A percentile compares a stretch with the other conserved stretches of the same genome.
Conservation (phyloP, 2,113 vertebrate species). For the Merops nubicus region DNA sequence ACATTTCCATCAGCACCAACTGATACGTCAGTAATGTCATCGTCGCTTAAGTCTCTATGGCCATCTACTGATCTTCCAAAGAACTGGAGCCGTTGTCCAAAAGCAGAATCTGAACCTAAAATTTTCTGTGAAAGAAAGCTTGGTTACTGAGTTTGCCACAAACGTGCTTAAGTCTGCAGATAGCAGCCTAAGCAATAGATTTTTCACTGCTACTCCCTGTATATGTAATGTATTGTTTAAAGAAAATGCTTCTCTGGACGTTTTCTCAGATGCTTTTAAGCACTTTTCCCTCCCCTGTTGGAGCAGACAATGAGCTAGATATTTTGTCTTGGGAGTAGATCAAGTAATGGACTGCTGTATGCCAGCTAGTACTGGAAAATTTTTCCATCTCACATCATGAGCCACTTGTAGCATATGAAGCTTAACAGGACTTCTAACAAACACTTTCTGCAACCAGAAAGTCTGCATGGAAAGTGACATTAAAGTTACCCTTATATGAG, state of each 20-base stretch:
- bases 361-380: not conserved
- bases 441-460: not conserved
- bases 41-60: constrained; percentile 84
- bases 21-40: constrained; percentile 86
- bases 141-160: not conserved
- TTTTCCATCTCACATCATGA: not conserved
- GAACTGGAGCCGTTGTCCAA: constrained; percentile 80
- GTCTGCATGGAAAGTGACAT: not conserved
- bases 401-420: not conserved
- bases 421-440: not conserved
- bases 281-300: not conserved
- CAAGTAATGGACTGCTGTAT: not conserved
- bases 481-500: not conserved
- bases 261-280: not conserved
- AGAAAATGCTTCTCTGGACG: not conserved
- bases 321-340: not conserved
- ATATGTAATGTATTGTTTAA: not conserved
- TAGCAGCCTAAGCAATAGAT: not conserved
- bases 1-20: constrained; percentile 88
- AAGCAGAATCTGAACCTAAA: constrained; percentile 77
- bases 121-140: constrained; percentile 84
- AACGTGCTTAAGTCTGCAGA: not conserved
- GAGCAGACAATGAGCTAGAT: not conserved
- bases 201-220: not conserved
- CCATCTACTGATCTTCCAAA: constrained; percentile 91